Evolutionary conservation across 2,797 vertebrate species (phyloP).

Genomic region (Bucorvus abyssinicus): DNA sequence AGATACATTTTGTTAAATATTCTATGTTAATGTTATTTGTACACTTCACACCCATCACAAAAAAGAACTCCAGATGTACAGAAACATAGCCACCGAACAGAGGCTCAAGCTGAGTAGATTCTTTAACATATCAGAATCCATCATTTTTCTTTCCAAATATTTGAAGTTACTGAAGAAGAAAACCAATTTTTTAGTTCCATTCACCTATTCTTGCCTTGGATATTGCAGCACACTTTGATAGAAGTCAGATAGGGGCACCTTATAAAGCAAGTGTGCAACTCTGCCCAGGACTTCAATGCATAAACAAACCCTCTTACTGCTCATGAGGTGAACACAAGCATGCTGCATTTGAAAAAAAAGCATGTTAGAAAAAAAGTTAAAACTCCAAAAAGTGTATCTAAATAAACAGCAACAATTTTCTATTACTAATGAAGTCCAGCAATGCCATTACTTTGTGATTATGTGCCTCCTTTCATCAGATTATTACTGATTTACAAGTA

Average conservation of each 20-base stretch:
- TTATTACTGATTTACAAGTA: neutral
- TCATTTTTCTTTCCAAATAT: neutral
- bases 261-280: neutral
- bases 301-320: neutral
- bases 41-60: neutral
- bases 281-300: neutral
- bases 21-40: neutral
- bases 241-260: neutral
- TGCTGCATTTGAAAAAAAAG: neutral
- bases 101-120: neutral
- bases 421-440: neutral
- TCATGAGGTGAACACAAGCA: neutral
- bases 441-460: fast-evolving
- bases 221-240: neutral
- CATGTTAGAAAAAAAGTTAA: neutral
- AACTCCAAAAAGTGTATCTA: neutral
- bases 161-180: neutral
- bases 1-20: neutral
- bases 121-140: neutral
- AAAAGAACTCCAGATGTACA: neutral
- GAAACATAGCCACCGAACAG: neutral
- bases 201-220: neutral
- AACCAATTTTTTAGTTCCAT: neutral
- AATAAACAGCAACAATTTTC: neutral
- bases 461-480: neutral